phyloP scores from a whole-genome alignment of 2,888 invertebrate genomes.

The Andricus quercusramuli region DNA sequence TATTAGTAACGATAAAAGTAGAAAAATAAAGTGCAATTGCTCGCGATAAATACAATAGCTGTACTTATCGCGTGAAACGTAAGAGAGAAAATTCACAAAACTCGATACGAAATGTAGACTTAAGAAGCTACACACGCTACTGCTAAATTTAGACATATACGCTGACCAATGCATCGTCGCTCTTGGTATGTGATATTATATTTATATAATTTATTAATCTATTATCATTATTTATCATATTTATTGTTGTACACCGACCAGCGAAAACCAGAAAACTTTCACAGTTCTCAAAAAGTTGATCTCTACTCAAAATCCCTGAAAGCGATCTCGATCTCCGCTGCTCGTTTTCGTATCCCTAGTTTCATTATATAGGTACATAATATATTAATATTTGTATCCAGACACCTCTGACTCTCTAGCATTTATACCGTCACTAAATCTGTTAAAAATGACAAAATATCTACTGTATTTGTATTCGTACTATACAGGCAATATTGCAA shows the following conservation, averaged over 20 bases:
- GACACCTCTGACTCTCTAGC: constrained; percentile 56
- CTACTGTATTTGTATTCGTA: constrained; percentile 58
- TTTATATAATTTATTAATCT: constrained; percentile 67
- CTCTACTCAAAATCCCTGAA: constrained; percentile 43
- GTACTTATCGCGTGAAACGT: constrained; percentile 20
- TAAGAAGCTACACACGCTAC: constrained; percentile 68
- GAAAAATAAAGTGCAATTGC: constrained; percentile 45
- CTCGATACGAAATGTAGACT: constrained; percentile 17
- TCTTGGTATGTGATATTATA: constrained; percentile 68
- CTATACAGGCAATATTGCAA: constrained; percentile 63
- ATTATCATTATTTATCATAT: constrained; percentile 63
- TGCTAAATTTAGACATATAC: constrained; percentile 78
- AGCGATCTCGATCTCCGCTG: constrained; percentile 1
- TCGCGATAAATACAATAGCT: constrained; percentile 40
- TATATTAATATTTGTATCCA: constrained; percentile 66
- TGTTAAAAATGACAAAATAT: constrained; percentile 61
- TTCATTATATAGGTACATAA: constrained; percentile 51
- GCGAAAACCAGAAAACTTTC: constrained; percentile 65
- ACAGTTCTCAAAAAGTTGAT: constrained; percentile 51
- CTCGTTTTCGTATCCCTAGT: constrained; percentile 42
- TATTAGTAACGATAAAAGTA: constrained; percentile 44
- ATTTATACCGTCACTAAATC: constrained; percentile 49
- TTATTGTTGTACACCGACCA: constrained; percentile 63
- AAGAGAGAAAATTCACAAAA: constrained; percentile 23
- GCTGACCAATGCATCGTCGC: constrained; percentile 75